A percentile compares a stretch with the other conserved stretches of the same genome.
Conservation (phyloP, 2,888 invertebrate genomes). For the Gnatocerus cornutus region DNA sequence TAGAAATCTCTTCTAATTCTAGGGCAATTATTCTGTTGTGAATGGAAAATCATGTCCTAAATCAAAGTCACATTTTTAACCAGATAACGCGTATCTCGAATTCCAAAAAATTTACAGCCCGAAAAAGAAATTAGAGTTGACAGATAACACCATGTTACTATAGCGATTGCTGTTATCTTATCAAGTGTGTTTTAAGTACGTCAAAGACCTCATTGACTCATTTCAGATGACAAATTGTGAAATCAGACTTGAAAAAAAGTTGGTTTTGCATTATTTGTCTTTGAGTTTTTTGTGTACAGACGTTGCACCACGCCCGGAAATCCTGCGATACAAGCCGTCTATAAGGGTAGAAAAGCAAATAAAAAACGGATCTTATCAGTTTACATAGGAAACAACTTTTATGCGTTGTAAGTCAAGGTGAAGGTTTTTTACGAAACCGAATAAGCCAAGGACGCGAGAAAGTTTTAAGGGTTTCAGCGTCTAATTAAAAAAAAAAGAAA, state of each 20-base stretch:
- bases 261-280: no score
- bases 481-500: background rate
- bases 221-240: background rate
- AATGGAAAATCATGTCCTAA: background rate
- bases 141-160: constrained; percentile 16
- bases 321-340: constrained; percentile 23
- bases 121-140: constrained; percentile 2
- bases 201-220: constrained; percentile 36
- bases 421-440: constrained; percentile 25
- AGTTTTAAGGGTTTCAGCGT: background rate
- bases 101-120: background rate
- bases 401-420: constrained; percentile 26
- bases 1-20: no score
- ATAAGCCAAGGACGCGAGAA: constrained; percentile 8
- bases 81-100: constrained; percentile 6
- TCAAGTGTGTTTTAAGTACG: constrained; percentile 25
- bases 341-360: constrained; percentile 21
- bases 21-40: background rate
- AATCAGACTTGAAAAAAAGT: background rate
- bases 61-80: constrained; percentile 10
- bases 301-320: constrained; percentile 6
- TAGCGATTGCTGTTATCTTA: constrained; percentile 33
- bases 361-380: constrained; percentile 26
- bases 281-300: background rate
- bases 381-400: constrained; percentile 26